phyloP scores from a whole-genome alignment of 2,888 invertebrate species.

The Lamproptera curius region DNA sequence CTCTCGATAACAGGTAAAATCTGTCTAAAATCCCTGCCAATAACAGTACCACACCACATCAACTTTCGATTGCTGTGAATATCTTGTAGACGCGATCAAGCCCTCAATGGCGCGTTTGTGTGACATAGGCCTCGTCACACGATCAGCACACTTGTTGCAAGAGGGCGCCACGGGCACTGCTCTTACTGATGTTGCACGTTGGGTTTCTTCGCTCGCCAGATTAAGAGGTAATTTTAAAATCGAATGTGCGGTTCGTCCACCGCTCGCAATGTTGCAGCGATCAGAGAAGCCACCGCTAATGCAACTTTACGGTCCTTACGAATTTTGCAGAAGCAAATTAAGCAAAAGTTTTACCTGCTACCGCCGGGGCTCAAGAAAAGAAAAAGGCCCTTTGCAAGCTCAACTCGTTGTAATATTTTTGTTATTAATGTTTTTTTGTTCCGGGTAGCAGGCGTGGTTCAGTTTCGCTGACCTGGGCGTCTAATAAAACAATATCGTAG shows the following conservation, averaged over 20 bases:
- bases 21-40: too few species aligned
- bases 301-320: too few species aligned
- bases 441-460: not conserved
- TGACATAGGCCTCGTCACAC: slow-evolving; percentile 27
- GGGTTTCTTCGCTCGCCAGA: not conserved
- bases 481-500: too few species aligned
- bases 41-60: too few species aligned
- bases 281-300: slow-evolving; percentile 30
- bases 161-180: too few species aligned
- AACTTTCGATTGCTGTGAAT: too few species aligned
- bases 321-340: slow-evolving; percentile 30
- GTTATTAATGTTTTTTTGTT: not conserved
- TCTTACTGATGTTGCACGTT: too few species aligned
- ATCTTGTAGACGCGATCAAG: slow-evolving; percentile 23
- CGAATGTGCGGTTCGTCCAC: slow-evolving; percentile 30
- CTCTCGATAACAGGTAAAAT: slow-evolving; percentile 11
- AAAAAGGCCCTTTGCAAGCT: not conserved
- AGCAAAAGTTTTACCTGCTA: slow-evolving; percentile 43
- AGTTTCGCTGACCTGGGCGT: slow-evolving; percentile 28
- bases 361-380: slow-evolving; percentile 43
- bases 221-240: not conserved
- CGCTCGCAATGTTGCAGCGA: slow-evolving; percentile 30
- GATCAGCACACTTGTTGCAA: slow-evolving; percentile 27
- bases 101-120: slow-evolving; percentile 20
- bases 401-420: not conserved